A percentile compares a stretch with the other conserved stretches of the same genome.
Evolutionary conservation across 2,797 vertebrate species (phyloP).

Genomic region (Arvicola amphibius): DNA sequence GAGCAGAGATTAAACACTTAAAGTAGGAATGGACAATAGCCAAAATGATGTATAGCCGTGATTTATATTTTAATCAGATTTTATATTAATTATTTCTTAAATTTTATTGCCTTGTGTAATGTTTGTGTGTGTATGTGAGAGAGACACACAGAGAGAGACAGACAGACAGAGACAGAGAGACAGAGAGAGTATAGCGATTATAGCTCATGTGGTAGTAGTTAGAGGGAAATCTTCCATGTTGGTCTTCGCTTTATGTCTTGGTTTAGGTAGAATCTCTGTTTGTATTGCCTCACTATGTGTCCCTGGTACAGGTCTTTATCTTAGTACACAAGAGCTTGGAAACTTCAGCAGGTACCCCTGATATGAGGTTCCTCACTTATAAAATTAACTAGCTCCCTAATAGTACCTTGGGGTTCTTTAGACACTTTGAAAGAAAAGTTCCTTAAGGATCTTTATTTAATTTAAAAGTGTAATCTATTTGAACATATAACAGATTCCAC

Average conservation of each 20-base stretch:
- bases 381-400: neutral
- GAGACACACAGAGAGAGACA: too few relatives aligned
- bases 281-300: neutral
- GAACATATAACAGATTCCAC: slow-evolving; percentile 41
- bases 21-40: neutral
- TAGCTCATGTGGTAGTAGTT: neutral
- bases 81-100: neutral
- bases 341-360: neutral
- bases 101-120: neutral
- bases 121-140: neutral
- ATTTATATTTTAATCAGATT: neutral
- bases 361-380: neutral
- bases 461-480: slow-evolving; percentile 72
- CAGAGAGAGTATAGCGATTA: too few relatives aligned
- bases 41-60: neutral
- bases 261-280: neutral
- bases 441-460: slow-evolving; percentile 66
- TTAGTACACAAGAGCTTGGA: neutral
- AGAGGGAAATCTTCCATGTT: neutral
- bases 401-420: slow-evolving; percentile 3
- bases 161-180: too few relatives aligned
- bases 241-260: neutral
- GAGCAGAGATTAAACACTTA: neutral
- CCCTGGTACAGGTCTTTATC: neutral
- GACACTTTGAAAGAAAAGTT: slow-evolving; percentile 50